These are phyloP conservation scores for Trachemys scripta DNA, from an alignment of 2,113 vertebrate genomes.

Conservation along the genomic window DNA sequence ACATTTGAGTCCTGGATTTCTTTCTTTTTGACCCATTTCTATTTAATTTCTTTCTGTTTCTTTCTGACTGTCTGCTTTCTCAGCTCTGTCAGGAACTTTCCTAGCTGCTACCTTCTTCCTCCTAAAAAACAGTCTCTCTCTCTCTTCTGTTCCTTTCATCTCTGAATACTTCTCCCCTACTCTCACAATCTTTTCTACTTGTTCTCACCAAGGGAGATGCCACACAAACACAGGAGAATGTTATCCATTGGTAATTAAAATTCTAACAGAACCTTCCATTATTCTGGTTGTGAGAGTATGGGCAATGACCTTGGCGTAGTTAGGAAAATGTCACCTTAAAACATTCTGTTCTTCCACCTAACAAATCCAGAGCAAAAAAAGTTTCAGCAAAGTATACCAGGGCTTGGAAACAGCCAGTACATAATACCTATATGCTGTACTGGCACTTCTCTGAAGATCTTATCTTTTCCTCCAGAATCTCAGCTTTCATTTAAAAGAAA, in stretches of 20 bases:
- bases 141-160: neutral
- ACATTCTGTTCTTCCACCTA: accelerated
- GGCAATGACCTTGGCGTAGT: neutral
- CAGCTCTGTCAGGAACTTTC: neutral
- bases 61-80: neutral
- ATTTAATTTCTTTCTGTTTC: neutral
- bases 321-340: neutral
- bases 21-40: neutral
- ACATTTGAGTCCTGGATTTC: neutral
- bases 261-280: neutral
- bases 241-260: neutral
- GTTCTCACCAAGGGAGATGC: neutral
- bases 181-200: neutral
- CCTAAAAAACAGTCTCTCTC: neutral
- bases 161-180: neutral
- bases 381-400: neutral
- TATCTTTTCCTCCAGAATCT: neutral
- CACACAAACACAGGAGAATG: neutral
- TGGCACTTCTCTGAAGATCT: neutral
- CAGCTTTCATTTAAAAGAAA: neutral
- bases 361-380: neutral
- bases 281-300: accelerated
- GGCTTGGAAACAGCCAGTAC: neutral
- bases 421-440: neutral
- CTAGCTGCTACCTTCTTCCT: neutral